Evolutionary conservation across 2,888 invertebrate genomes (phyloP), one percentile per base, ranked within the genome.

Genomic region (Tinea trinotella): DNA sequence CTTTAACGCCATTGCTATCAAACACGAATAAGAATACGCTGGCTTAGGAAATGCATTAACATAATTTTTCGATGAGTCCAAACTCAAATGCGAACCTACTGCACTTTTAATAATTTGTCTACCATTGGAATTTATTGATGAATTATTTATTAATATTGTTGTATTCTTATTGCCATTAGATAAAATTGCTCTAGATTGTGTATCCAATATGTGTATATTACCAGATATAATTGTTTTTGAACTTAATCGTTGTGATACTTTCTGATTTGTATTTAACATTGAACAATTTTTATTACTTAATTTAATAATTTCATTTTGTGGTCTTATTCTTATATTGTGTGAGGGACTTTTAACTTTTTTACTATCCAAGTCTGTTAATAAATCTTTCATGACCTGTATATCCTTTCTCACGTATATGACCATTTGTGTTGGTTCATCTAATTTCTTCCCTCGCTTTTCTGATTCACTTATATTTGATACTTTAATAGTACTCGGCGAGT

Each of bases 1-100:
- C 80, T 98, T 98, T 59, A 99, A 84, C 3, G 99, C 98, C 94
- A 99, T 94, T 1, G 98, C 98, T 71, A 99, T 99, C 60, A 99
- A 89, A 83, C 98, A 99, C 56, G 97, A 97, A 76, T 99, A 99
- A 10, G 98, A 98, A 80, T 98, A 99, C 2, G 96, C 95, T 3
- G 99, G 99, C 77, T 99, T 99, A 0, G 98, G 98, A 68, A 92
- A 98, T 49, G 90, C 89, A 56, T 90, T 74, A 66, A 77, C 81
- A 9, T 20, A 19, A 64, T 73, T 78, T 60, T 73, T 73, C 44
- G 17, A 3, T 7, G 52, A 52, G 18, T 85, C 85, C 54, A 80
- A 66, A 13, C 77, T 76, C 62, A 81, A 84, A 3, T 75, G 63
- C 54, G 76, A 78, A 60, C 64, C 73, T 10, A 84, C 70, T 13